These are phyloP conservation scores for Trichopria drosophilae DNA, from an alignment of 2,888 invertebrate genomes.

Conservation along the genomic window DNA sequence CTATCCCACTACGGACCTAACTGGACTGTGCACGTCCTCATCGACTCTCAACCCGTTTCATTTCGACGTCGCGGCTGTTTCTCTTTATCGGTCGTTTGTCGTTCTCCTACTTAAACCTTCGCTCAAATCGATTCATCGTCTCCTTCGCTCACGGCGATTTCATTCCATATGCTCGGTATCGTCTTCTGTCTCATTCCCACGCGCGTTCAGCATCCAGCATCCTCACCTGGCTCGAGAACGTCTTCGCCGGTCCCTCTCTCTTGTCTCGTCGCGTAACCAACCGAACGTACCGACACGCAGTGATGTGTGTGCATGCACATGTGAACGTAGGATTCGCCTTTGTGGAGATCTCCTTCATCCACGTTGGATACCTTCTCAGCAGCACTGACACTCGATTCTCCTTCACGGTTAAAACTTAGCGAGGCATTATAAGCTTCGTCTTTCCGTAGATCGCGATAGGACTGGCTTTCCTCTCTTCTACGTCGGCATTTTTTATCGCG, in stretches of 20 bases:
- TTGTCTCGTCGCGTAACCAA: constrained; percentile 5
- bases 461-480: too few relatives aligned
- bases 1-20: constrained; percentile 25
- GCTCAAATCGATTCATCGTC: constrained; percentile 4
- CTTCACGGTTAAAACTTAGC: too few relatives aligned
- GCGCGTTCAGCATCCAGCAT: constrained; percentile 15
- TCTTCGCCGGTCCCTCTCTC: constrained; percentile 19
- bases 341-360: too few relatives aligned
- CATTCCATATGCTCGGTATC: too few relatives aligned
- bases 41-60: constrained; percentile 17
- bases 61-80: constrained; percentile 2
- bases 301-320: too few relatives aligned
- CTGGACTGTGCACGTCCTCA: constrained; percentile 34
- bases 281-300: constrained; percentile 14
- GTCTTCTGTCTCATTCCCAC: constrained; percentile 18
- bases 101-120: too few relatives aligned
- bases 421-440: too few relatives aligned
- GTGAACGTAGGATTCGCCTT: too few relatives aligned
- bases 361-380: too few relatives aligned
- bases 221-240: constrained; percentile 24
- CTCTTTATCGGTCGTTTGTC: constrained; percentile 18
- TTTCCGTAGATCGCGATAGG: too few relatives aligned
- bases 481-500: too few relatives aligned
- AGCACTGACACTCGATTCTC: too few relatives aligned
- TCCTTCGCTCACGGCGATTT: neutral